Conservation (phyloP, 1,140 invertebrate genomes). For the Drosophila athabasca region DNA sequence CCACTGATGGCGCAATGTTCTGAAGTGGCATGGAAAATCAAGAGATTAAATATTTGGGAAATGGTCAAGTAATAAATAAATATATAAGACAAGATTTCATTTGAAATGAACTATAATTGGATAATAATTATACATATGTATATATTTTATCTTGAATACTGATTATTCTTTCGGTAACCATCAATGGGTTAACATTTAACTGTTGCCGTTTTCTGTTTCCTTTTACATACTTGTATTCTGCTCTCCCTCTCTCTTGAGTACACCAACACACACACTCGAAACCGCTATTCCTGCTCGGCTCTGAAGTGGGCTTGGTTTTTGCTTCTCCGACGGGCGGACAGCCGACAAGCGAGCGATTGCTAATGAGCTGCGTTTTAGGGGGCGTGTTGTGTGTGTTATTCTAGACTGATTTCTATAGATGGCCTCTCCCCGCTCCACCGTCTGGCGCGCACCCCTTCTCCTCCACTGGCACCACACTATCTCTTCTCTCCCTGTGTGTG, state of each 20-base stretch:
- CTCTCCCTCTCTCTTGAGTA: conserved; percentile 1
- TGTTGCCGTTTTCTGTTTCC: neutral
- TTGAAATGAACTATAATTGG: too few species aligned
- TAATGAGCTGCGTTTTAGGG: conserved; percentile 53
- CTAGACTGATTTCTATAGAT: conserved; percentile 36
- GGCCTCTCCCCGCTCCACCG: neutral
- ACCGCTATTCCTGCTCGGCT: conserved; percentile 31
- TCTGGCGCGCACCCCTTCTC: neutral
- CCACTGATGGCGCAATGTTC: neutral
- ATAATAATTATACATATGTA: too few species aligned
- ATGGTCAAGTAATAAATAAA: too few species aligned
- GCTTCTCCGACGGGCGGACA: neutral
- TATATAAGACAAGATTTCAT: too few species aligned
- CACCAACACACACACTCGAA: conserved; percentile 3
- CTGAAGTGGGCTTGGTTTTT: conserved; percentile 37
- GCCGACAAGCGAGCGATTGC: conserved; percentile 32
- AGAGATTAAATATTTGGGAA: too few species aligned
- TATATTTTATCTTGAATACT: too few species aligned
- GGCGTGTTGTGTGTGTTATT: conserved; percentile 35
- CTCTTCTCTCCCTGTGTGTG: neutral
- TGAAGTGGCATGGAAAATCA: too few species aligned
- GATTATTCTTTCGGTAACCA: neutral
- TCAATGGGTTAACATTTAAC: conserved; percentile 34
- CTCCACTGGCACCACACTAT: too few species aligned
- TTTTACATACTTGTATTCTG: conserved; percentile 5